Conservation (phyloP, 2,113 vertebrate species). For the Phocoena phocoena region DNA sequence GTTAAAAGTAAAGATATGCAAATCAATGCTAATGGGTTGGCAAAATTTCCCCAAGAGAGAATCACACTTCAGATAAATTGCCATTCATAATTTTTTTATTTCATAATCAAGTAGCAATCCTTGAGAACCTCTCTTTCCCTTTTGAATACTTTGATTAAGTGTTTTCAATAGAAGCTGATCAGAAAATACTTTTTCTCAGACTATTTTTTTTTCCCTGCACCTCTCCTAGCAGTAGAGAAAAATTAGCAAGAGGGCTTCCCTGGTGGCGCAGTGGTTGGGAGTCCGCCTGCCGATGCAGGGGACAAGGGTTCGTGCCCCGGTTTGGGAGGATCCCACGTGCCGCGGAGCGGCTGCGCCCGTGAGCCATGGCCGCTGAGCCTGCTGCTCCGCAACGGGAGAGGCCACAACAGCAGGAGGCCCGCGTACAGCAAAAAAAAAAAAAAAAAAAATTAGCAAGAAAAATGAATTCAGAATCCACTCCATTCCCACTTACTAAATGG, state of each 20-base stretch:
- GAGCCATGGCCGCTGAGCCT: no score
- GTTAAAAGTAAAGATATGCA: constrained; percentile 10
- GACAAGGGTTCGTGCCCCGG: no score
- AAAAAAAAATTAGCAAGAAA: constrained; percentile 15
- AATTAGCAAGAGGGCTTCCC: neutral
- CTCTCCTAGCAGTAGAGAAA: neutral
- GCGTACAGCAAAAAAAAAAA: no score
- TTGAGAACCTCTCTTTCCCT: neutral
- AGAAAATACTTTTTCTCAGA: constrained; percentile 18
- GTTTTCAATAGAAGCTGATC: constrained; percentile 12
- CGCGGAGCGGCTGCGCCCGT: no score
- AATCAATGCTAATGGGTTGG: neutral
- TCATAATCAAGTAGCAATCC: constrained; percentile 10
- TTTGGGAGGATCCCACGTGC: no score
- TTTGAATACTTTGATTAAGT: neutral
- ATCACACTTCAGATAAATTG: constrained; percentile 31
- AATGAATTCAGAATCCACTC: neutral
- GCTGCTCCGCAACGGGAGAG: no score
- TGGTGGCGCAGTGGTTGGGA: no score
- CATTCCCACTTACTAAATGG: neutral
- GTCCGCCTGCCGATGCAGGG: no score
- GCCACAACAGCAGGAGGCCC: no score
- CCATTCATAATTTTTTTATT: neutral
- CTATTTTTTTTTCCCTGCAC: neutral
- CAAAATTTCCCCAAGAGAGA: neutral